A percentile compares a stretch with the other conserved stretches of the same genome.
phyloP scores from a whole-genome alignment of 1,140 invertebrate genomes.

The Brachionus calyciflorus region DNA sequence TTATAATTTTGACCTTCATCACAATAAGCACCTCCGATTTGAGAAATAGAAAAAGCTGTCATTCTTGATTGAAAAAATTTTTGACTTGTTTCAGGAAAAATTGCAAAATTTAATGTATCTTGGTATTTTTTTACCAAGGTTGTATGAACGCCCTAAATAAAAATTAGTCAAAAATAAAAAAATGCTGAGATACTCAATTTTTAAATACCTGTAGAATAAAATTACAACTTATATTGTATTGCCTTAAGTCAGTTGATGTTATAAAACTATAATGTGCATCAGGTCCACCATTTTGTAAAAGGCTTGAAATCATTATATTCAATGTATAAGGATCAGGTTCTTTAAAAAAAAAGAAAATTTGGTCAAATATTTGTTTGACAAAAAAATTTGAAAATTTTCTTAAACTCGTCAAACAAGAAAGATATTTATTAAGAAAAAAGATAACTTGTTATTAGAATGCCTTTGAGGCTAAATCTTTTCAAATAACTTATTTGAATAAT shows the following conservation, averaged over 20 bases:
- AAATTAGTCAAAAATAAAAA: not conserved
- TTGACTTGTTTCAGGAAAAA: not conserved
- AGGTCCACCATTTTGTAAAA: constrained; percentile 12
- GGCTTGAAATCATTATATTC: constrained; percentile 17
- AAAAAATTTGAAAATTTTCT: no score
- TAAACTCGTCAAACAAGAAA: no score
- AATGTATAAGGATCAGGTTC: constrained; percentile 15
- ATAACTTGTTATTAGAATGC: no score
- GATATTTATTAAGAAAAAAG: no score
- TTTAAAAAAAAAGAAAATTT: not conserved
- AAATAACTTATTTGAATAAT: no score
- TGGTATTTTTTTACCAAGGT: constrained; percentile 46
- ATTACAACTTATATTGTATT: constrained; percentile 15
- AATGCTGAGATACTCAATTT: not conserved
- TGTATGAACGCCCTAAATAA: constrained; percentile 43
- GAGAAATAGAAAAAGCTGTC: constrained; percentile 37
- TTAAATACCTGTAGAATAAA: constrained; percentile 43
- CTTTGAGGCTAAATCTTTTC: no score
- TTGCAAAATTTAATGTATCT: constrained; percentile 40
- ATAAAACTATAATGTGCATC: constrained; percentile 21
- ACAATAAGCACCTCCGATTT: constrained; percentile 44
- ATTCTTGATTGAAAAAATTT: constrained; percentile 32
- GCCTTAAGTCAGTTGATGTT: constrained; percentile 11
- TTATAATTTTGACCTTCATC: constrained; percentile 41
- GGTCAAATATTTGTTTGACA: no score